These are phyloP conservation scores for Helicoverpa zea DNA, from an alignment of 1,140 invertebrate species.

Conservation along the genomic window DNA sequence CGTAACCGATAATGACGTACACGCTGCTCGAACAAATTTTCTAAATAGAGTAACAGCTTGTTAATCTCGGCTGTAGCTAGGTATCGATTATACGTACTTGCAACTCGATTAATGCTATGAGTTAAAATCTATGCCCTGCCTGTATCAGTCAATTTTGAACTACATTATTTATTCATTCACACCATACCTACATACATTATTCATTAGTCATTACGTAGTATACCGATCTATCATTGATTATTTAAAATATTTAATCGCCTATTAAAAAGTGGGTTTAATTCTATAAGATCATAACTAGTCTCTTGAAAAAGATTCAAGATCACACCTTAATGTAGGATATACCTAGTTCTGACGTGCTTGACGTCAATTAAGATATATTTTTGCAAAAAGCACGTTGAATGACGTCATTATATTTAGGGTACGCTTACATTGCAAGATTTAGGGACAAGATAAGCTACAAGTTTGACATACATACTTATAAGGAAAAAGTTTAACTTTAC, in stretches of 20 bases:
- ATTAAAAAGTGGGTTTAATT: too few species aligned
- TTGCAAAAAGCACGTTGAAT: not conserved
- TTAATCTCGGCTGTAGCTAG: conserved; percentile 1
- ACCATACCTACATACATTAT: too few species aligned
- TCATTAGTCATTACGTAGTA: too few species aligned
- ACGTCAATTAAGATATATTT: not conserved
- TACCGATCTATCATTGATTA: too few species aligned
- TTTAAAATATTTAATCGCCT: too few species aligned
- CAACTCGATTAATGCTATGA: not conserved
- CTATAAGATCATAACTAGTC: not conserved
- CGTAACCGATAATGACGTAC: not conserved
- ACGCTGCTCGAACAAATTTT: not conserved
- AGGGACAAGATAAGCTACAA: conserved; percentile 6
- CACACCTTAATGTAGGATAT: not conserved
- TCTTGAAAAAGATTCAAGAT: not conserved
- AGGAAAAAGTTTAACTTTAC: not conserved
- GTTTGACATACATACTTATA: not conserved
- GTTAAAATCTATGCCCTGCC: not conserved
- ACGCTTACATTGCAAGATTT: not conserved
- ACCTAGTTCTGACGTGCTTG: not conserved
- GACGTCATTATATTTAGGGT: not conserved
- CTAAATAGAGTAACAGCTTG: not conserved
- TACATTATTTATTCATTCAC: too few species aligned
- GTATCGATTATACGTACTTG: not conserved
- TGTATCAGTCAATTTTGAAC: too few species aligned